Evolutionary conservation across 2,797 vertebrate species (phyloP), one percentile per base, ranked within the genome.

Genomic region (Xenentodon cancila): DNA sequence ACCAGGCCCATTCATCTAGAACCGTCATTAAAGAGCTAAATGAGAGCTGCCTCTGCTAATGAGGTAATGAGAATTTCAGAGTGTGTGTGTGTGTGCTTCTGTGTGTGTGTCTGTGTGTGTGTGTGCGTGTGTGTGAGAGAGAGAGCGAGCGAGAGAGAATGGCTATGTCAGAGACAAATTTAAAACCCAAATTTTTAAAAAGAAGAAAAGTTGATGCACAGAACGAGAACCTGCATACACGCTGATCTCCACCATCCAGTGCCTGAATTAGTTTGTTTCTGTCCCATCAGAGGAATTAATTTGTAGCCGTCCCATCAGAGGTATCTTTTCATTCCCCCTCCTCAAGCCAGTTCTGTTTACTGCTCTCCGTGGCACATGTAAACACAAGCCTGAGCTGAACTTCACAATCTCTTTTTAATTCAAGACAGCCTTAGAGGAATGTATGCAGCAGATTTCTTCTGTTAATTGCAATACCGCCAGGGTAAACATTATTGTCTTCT

Each of bases 401-500:
- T 89, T 86, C 69, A 43, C 77, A 25, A 90, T 88, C 62, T 78
- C 74, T 69, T 77, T 93, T 92, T 92, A 92, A 94, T 90, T 84
- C 75, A 70, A 90, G 58, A 64, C 91, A 92, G 90, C 80, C 81
- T 75, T 53, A 21, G 59, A 81, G 68, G 59, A 76, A 79, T 73
- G 73, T 66, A 80, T 60, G 81, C 82, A 84, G 84, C 85, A 72
- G 81, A 82, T 87, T 91, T 88, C 82, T 71, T 78, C 80, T 54
- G 77, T 82, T 92, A 92, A 94, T 92, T 92, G 82, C 88, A 54
- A 75, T 85, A 83, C 80, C 85, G 50, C 82, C 81, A 79, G 81
- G 78, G 73, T 93, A 93, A 94, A 94, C 89, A 92, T 92, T 91
- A 91, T 91, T 88, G 88, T 86, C 87, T 75, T 89, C 79, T 75